These are phyloP conservation scores for Actinia tenebrosa DNA, from an alignment of 64 coral and sea anemone genomes.

Conservation along the genomic window DNA sequence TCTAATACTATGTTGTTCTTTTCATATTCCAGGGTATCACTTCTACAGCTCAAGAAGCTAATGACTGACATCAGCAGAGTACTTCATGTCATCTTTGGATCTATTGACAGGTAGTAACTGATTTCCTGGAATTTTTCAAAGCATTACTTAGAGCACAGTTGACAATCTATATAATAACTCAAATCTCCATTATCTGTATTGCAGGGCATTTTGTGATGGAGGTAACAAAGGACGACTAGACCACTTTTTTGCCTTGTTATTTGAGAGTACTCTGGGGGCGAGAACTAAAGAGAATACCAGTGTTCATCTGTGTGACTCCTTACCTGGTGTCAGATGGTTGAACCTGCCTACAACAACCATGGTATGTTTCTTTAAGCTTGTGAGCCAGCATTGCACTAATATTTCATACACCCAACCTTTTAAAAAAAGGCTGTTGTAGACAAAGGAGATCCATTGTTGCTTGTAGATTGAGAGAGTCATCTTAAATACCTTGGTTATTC, in stretches of 20 bases:
- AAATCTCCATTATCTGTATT: neutral
- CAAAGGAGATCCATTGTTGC: too few relatives aligned
- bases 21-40: slow-evolving; percentile 45
- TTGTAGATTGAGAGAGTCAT: too few relatives aligned
- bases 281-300: slow-evolving; percentile 8
- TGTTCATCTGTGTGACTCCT: slow-evolving; percentile 48
- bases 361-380: slow-evolving; percentile 21
- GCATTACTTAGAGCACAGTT: too few relatives aligned
- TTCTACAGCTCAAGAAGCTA: slow-evolving; percentile 65
- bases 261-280: slow-evolving; percentile 54
- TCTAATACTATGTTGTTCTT: neutral
- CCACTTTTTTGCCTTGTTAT: slow-evolving; percentile 87
- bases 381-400: too few relatives aligned
- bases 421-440: too few relatives aligned
- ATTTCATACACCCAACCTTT: too few relatives aligned
- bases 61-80: slow-evolving; percentile 65
- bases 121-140: too few relatives aligned
- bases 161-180: neutral
- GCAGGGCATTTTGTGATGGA: slow-evolving; percentile 88
- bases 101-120: slow-evolving; percentile 73
- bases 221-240: slow-evolving; percentile 79
- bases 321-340: slow-evolving; percentile 81
- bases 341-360: slow-evolving; percentile 73
- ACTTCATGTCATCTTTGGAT: slow-evolving; percentile 83
- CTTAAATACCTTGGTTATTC: too few relatives aligned